phyloP scores from a whole-genome alignment of 2,797 vertebrate genomes.

The Pseudochromis fuscus region DNA sequence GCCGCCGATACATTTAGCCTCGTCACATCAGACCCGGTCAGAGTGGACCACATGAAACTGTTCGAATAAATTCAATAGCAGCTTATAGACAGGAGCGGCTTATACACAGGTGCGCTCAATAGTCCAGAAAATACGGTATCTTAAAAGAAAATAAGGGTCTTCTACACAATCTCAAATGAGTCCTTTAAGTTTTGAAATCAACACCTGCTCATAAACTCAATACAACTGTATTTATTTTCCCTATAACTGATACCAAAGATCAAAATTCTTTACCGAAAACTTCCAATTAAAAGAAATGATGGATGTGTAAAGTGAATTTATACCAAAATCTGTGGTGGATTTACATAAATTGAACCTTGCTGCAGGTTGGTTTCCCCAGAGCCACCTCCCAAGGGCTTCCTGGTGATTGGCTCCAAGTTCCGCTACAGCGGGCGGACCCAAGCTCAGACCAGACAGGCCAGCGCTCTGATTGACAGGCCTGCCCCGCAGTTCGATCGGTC shows the following conservation, averaged over 20 bases:
- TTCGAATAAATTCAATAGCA: too few relatives aligned
- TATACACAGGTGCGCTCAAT: too few relatives aligned
- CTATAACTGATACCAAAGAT: neutral
- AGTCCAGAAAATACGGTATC: too few relatives aligned
- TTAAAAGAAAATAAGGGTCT: neutral
- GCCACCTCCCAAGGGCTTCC: slow-evolving; percentile 96
- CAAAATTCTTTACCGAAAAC: neutral
- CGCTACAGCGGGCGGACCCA: slow-evolving; percentile 98
- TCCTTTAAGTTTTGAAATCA: neutral
- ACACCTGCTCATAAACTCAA: neutral
- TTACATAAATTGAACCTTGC: slow-evolving; percentile 32
- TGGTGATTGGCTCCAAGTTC: slow-evolving; percentile 99
- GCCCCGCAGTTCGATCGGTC: slow-evolving; percentile 97
- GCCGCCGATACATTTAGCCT: too few relatives aligned
- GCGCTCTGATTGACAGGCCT: slow-evolving; percentile 95
- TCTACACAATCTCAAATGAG: neutral
- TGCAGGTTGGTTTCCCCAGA: slow-evolving; percentile 96
- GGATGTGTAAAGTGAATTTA: neutral
- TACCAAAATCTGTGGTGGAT: neutral
- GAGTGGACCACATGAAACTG: too few relatives aligned
- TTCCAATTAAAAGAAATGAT: neutral
- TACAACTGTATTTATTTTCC: neutral
- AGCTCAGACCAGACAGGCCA: slow-evolving; percentile 97
- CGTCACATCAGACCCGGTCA: too few relatives aligned
- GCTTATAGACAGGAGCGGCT: too few relatives aligned